Evolutionary conservation across 2,797 vertebrate genomes (phyloP).

Genomic region (Ceryle rudis): DNA sequence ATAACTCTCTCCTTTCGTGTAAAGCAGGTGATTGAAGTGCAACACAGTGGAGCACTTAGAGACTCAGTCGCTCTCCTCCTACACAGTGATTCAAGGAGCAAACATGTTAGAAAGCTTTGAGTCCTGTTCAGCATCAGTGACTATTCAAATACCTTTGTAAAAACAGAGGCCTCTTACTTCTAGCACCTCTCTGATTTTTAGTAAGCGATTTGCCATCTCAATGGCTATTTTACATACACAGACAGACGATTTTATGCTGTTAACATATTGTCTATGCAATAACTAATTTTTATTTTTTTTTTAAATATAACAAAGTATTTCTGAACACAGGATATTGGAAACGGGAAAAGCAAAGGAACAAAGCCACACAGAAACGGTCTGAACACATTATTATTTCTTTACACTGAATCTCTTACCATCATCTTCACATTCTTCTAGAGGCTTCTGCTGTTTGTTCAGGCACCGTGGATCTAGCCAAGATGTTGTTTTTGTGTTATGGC

Average conservation of each 20-base stretch:
- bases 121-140: neutral
- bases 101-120: neutral
- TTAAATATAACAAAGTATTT: no score
- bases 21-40: neutral
- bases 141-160: neutral
- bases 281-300: no score
- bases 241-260: neutral
- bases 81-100: neutral
- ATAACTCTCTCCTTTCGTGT: neutral
- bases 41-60: neutral
- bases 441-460: conserved; percentile 98
- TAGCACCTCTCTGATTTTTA: neutral
- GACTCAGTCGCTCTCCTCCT: neutral
- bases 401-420: conserved; percentile 85
- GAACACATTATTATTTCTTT: neutral
- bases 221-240: neutral
- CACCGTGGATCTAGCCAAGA: conserved; percentile 99
- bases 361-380: neutral
- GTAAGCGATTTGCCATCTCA: neutral
- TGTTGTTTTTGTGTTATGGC: conserved; percentile 99
- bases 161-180: neutral
- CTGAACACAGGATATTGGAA: neutral
- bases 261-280: neutral
- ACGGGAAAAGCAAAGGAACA: neutral
- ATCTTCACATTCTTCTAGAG: conserved; percentile 99